Base-by-base conservation (phyloP, 2,888 invertebrate species). In the Neoscelio sp. region DNA sequence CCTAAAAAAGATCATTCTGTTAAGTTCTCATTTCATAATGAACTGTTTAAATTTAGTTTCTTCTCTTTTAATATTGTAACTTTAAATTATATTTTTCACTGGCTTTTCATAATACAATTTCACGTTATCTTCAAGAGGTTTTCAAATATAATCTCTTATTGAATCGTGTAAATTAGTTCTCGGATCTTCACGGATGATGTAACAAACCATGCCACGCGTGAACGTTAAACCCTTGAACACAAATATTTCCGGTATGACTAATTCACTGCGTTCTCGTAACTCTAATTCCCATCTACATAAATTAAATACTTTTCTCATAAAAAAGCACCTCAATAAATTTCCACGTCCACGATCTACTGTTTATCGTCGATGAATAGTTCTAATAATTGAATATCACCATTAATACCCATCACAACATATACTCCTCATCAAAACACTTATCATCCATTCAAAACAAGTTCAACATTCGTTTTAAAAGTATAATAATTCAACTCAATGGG, bases 361-460 rank as follows among this genome's bases (percentile, higher is more conserved):
- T n/a, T n/a, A 23, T 6, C 23, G 6, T 23, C 4, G 6, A 23
- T 4, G 3, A 12, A n/a, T 42, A 28, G 13, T 12, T 8, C 5
- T 15, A 0, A 2, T 65, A 76, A 76, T 76, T 76, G 62, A 76
- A 76, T 62, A 68, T 48, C 35, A 62, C 54, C 28, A 76, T 76
- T 76, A 62, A 76, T 76, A 42, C 23, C 54, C 54, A 54, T 62
- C 54, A 68, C 26, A 54, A 62, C 12, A 20, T 6, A 15, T 5
- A n/a, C n/a, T 33, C 33, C n/a, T n/a, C 2, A 52, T 62, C 71
- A 62, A 71, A 71, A 62, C 62, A 62, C 52, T 54, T 23, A 46
- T 8, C 4, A 26, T 38, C 18, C 23, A 23, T 44, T 52, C 33
- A 54, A 35, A 71, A 26, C 12, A 4, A 46, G 17, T 54, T n/a